These are phyloP conservation scores for Plebejus melissa DNA, from an alignment of 2,888 invertebrate genomes.

Conservation along the genomic window DNA sequence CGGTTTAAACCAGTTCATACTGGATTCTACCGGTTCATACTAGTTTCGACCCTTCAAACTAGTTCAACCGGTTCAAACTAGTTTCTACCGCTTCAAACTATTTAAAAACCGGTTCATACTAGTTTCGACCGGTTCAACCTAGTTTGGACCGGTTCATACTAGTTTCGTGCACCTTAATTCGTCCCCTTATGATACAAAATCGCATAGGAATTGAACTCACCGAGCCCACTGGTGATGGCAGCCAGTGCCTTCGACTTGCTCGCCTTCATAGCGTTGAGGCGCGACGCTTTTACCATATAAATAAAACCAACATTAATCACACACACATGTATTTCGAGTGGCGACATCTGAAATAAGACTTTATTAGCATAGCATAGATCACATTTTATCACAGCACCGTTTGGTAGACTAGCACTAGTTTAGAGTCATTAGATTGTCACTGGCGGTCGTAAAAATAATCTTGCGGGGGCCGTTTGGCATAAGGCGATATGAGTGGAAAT, in stretches of 20 bases:
- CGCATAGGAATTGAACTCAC: slow-evolving; percentile 82
- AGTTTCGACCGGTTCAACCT: background rate
- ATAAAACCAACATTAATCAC: slow-evolving; percentile 79
- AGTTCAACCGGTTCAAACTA: background rate
- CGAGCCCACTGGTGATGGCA: slow-evolving; percentile 93
- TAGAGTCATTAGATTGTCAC: slow-evolving; percentile 49
- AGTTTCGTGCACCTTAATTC: slow-evolving; percentile 7
- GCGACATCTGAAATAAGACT: slow-evolving; percentile 76
- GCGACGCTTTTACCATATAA: slow-evolving; percentile 82
- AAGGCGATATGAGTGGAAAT: slow-evolving; percentile 76
- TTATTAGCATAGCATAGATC: slow-evolving; percentile 57
- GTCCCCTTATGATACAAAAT: slow-evolving; percentile 39
- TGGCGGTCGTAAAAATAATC: slow-evolving; percentile 40
- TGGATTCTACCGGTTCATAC: too few relatives aligned
- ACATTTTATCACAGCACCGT: slow-evolving; percentile 54
- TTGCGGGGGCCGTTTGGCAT: slow-evolving; percentile 53
- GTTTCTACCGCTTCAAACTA: background rate
- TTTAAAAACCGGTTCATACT: too few relatives aligned
- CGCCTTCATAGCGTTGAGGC: slow-evolving; percentile 83
- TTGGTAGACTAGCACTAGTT: slow-evolving; percentile 49
- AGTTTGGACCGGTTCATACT: background rate
- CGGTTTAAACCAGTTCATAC: background rate
- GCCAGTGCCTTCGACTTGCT: slow-evolving; percentile 93
- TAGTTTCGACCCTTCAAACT: background rate
- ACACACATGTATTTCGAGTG: slow-evolving; percentile 66